Conservation (phyloP, 2,888 invertebrate species). For the Pyrocoelia pectoralis region DNA sequence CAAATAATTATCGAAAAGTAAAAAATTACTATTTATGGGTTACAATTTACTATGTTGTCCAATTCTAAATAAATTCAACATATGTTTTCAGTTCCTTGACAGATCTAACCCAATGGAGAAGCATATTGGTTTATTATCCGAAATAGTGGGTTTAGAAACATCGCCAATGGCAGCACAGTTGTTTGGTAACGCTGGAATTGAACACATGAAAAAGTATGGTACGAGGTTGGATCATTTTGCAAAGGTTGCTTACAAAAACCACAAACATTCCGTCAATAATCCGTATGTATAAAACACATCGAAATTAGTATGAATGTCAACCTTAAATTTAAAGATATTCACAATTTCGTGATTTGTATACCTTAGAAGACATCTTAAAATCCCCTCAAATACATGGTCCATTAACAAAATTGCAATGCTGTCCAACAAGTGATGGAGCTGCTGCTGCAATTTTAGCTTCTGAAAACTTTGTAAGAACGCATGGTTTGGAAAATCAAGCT, state of each 20-base stretch:
- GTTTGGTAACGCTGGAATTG: conserved; percentile 95
- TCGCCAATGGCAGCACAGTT: conserved; percentile 93
- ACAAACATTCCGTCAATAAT: conserved; percentile 95
- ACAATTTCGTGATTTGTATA: conserved; percentile 92
- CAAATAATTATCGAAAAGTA: too few species aligned
- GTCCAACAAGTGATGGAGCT: conserved; percentile 98
- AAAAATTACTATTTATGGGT: too few species aligned
- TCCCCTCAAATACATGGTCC: conserved; percentile 91
- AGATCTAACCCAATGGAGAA: conserved; percentile 90
- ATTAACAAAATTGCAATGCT: conserved; percentile 95
- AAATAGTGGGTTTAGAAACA: conserved; percentile 79
- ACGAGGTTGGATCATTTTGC: conserved; percentile 93
- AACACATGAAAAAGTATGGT: conserved; percentile 96
- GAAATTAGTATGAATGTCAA: not conserved
- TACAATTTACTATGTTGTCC: too few species aligned
- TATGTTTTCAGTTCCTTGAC: conserved; percentile 70
- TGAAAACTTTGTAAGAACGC: conserved; percentile 86
- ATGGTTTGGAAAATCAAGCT: conserved; percentile 84
- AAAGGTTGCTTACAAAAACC: conserved; percentile 98
- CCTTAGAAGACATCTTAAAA: conserved; percentile 86
- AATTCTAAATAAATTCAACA: not conserved
- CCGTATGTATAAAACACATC: conserved; percentile 69
- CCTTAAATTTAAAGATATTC: conserved; percentile 70
- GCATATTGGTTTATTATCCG: conserved; percentile 85
- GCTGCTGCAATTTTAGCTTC: conserved; percentile 92